Base-by-base conservation (phyloP, 2,888 invertebrate genomes). In the Eubasilissa splendida region DNA sequence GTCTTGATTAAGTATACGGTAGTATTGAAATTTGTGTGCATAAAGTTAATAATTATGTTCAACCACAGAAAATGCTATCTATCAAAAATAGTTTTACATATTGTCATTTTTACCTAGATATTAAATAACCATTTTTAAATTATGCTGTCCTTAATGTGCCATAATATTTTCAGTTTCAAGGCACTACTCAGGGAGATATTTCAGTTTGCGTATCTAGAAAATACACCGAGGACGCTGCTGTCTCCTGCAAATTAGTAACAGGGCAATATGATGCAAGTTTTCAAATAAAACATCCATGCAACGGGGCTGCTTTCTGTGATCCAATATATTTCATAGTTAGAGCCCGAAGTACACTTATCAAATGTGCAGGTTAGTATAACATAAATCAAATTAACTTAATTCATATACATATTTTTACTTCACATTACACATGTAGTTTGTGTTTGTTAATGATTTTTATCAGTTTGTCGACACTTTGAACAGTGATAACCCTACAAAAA, bases 131-230 rank as follows among this genome's bases (percentile, higher is more conserved):
- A 58, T 42, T 66, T 52, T 50, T n/a, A 50, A 66, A 5, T 4
- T 8, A 0, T 54, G 42, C 7, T 4, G 4, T 42, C 42, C 42
- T 42, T 42, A 42, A 42, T 70, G 5, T n/a, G 10, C 12, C 9
- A 66, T 52, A 10, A 22, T 22, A 22, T 22, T 56, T 85, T 63
- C 76, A 91, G 90, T 88, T 94, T 84, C 90, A 91, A 84, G 92
- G 91, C 77, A 87, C 88, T 42, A 91, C 90, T 0, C 91, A 90
- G 85, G 92, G 92, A 0, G 88, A 87, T 74, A 86, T 94, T 68
- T 87, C 89, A 74, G 91, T 93, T 1, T 95, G 95, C 85, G 85
- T 87, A 65, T 91, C 91, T 76, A 91, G 93, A 87, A 88, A 90
- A 4, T 83, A 85, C 42, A 88, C 89, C 2, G 88, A 88, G 9